A percentile compares a stretch with the other conserved stretches of the same genome.
Evolutionary conservation across 2,113 vertebrate genomes (phyloP).

Genomic region (Zootoca vivipara): DNA sequence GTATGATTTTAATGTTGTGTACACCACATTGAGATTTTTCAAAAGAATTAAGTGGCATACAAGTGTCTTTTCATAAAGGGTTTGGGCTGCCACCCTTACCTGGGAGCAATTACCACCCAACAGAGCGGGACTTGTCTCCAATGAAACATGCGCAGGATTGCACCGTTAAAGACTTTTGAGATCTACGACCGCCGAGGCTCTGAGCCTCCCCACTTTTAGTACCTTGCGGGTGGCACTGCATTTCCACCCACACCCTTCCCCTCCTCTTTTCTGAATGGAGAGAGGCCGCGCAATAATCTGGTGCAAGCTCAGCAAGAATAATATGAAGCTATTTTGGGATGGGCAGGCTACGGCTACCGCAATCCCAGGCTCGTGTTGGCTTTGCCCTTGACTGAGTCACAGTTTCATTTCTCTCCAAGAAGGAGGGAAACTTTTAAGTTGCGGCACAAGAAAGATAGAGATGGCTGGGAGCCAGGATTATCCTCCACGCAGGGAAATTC

Average conservation of each 20-base stretch:
- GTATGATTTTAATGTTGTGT: too few relatives aligned
- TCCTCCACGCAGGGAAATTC: too few relatives aligned
- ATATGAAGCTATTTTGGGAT: background rate
- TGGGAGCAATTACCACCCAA: background rate
- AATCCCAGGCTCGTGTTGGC: background rate
- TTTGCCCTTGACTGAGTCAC: slow-evolving; percentile 16
- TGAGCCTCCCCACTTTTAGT: background rate
- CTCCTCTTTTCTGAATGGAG: background rate
- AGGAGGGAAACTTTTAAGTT: background rate
- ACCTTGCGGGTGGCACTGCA: background rate
- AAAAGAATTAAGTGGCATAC: background rate
- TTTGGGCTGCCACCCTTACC: background rate
- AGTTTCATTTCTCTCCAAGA: background rate
- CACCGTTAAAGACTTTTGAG: background rate
- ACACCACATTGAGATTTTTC: background rate
- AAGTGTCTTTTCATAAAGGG: background rate
- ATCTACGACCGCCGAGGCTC: background rate
- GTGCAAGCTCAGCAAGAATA: background rate
- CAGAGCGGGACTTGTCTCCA: background rate
- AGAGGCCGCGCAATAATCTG: too few relatives aligned
- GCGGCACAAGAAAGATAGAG: background rate
- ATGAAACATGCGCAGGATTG: background rate
- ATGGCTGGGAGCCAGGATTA: background rate
- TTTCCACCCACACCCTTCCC: background rate
- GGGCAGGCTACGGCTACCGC: background rate